phyloP scores from a whole-genome alignment of 1,140 invertebrate genomes.

The Zaprionus kolodkinae region DNA sequence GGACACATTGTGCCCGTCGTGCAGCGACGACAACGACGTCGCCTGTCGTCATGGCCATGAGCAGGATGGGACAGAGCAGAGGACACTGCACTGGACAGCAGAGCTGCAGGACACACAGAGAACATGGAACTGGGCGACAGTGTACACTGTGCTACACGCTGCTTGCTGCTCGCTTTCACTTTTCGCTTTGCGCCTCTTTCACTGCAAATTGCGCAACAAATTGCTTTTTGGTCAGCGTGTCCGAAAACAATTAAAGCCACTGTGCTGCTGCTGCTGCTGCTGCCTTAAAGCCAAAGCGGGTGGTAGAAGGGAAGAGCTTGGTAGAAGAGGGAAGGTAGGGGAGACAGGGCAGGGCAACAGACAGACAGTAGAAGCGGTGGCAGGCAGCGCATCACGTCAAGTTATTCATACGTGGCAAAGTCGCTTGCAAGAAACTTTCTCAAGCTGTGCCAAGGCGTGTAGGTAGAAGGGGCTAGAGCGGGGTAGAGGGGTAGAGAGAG shows the following conservation, averaged over 20 bases:
- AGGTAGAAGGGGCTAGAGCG: background rate
- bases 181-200: conserved; percentile 18
- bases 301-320: background rate
- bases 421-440: conserved; percentile 30
- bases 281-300: conserved; percentile 10
- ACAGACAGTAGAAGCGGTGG: background rate
- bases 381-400: conserved; percentile 33
- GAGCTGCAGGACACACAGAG: background rate
- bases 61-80: background rate
- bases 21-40: background rate
- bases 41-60: conserved; percentile 19
- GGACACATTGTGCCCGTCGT: conserved; percentile 74
- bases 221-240: conserved; percentile 68
- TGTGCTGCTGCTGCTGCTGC: background rate
- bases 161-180: conserved; percentile 25
- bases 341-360: background rate
- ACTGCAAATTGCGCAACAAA: conserved; percentile 75
- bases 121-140: no score
- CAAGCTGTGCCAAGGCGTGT: conserved; percentile 21
- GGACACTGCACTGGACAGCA: background rate
- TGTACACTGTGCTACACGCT: background rate
- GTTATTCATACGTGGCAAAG: conserved; percentile 50
- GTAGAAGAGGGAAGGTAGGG: background rate
- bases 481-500: background rate
- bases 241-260: conserved; percentile 41